phyloP scores from a whole-genome alignment of 2,113 vertebrate genomes.

The Lycocorax pyrrhopterus region DNA sequence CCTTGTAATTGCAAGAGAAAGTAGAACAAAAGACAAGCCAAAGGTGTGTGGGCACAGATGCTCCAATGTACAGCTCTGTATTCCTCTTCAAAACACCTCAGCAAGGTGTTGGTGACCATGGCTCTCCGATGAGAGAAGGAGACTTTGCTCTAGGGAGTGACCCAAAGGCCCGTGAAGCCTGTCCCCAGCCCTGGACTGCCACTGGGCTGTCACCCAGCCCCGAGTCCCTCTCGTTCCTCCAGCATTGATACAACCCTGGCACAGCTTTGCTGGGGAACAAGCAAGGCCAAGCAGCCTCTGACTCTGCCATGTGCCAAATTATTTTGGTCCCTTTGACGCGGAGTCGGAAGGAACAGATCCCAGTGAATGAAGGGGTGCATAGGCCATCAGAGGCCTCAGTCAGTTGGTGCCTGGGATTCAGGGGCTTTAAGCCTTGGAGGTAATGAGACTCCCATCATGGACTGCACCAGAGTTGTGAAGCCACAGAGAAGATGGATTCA shows the following conservation, averaged over 20 bases:
- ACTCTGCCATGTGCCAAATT: not conserved
- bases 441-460: not conserved
- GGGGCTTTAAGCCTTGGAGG: not conserved
- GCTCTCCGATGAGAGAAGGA: not conserved
- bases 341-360: not conserved
- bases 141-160: not conserved
- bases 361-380: not conserved
- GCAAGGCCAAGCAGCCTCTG: not conserved
- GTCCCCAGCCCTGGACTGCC: not conserved
- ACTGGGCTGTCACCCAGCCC: not conserved
- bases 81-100: not conserved
- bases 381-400: not conserved
- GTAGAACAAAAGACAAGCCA: not conserved
- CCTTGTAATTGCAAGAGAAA: not conserved
- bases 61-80: not conserved
- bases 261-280: not conserved
- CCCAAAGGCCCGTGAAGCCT: not conserved
- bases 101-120: not conserved
- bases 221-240: not conserved
- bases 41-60: not conserved
- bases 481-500: not conserved
- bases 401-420: not conserved
- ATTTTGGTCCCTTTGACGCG: not conserved
- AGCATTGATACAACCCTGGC: accelerated
- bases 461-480: not conserved